Conservation (phyloP, 2,113 vertebrate species). For the Xiphophorus hellerii region DNA sequence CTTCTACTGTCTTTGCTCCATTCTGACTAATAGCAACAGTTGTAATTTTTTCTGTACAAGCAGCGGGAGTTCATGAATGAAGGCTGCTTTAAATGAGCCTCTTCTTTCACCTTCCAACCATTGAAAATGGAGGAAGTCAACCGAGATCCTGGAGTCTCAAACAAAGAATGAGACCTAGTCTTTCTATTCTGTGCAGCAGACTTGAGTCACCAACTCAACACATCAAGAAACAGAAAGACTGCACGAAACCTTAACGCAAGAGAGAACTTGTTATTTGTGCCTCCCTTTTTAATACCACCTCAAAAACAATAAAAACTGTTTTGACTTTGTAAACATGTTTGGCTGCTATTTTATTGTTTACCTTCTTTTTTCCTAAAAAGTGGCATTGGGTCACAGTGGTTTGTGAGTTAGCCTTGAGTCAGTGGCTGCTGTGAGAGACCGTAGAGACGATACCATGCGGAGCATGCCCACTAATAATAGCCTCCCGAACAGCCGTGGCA, state of each 20-base stretch:
- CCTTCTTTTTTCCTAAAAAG: slow-evolving; percentile 46
- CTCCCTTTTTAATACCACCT: background rate
- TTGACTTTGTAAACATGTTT: background rate
- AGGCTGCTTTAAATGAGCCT: background rate
- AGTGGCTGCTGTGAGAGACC: slow-evolving; percentile 44
- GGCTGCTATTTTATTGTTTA: slow-evolving; percentile 3
- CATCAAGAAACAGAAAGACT: too few relatives aligned
- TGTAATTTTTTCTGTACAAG: background rate
- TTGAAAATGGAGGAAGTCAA: too few relatives aligned
- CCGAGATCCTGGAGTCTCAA: background rate
- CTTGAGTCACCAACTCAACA: too few relatives aligned
- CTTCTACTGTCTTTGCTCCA: slow-evolving; percentile 10
- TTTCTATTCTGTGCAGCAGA: too few relatives aligned
- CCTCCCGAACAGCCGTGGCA: slow-evolving; percentile 39
- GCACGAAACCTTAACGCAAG: background rate
- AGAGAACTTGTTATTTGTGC: background rate
- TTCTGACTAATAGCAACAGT: background rate
- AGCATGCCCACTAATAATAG: slow-evolving; percentile 70
- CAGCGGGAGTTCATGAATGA: background rate
- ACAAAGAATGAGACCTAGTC: background rate
- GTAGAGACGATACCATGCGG: slow-evolving; percentile 57
- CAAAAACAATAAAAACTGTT: background rate
- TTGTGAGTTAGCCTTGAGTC: slow-evolving; percentile 43
- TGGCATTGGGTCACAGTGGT: slow-evolving; percentile 34
- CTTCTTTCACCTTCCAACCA: too few relatives aligned